phyloP scores from a whole-genome alignment of 2,113 vertebrate genomes.

The Todiramphus saurophagus region DNA sequence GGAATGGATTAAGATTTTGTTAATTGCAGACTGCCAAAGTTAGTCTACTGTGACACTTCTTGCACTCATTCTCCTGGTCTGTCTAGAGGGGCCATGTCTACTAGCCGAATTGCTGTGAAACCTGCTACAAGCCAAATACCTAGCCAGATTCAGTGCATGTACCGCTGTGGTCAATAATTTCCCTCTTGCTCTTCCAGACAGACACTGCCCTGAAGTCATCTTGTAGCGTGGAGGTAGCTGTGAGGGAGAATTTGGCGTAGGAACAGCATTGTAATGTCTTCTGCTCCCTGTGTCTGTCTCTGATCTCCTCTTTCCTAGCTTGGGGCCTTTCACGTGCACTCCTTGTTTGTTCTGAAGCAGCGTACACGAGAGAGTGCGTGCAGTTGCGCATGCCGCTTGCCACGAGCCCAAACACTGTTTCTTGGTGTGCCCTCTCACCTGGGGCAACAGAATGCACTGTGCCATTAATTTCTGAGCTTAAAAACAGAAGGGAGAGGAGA shows the following conservation, averaged over 20 bases:
- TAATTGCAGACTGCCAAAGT: not conserved
- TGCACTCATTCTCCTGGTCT: not conserved
- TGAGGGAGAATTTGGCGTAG: not conserved
- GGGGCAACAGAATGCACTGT: not conserved
- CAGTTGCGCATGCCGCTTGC: not conserved
- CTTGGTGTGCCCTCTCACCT: not conserved
- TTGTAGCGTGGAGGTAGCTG: not conserved
- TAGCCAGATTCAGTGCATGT: not conserved
- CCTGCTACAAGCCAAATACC: not conserved
- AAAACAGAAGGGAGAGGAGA: not conserved
- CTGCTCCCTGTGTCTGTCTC: not conserved
- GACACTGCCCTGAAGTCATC: not conserved
- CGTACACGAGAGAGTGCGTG: not conserved
- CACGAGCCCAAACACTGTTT: not conserved
- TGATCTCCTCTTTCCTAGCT: not conserved
- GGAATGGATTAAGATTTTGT: not conserved
- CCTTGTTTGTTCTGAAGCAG: not conserved
- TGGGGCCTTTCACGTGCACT: not conserved
- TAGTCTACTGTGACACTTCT: not conserved
- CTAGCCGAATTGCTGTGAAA: not conserved
- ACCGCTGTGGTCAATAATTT: not conserved
- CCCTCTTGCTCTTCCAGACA: not conserved
- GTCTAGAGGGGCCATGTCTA: not conserved
- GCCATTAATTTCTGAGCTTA: not conserved
- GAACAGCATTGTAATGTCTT: not conserved